A percentile compares a stretch with the other conserved stretches of the same genome.
Conservation (phyloP, 2,888 invertebrate genomes). For the Mesorhabditis belari region DNA sequence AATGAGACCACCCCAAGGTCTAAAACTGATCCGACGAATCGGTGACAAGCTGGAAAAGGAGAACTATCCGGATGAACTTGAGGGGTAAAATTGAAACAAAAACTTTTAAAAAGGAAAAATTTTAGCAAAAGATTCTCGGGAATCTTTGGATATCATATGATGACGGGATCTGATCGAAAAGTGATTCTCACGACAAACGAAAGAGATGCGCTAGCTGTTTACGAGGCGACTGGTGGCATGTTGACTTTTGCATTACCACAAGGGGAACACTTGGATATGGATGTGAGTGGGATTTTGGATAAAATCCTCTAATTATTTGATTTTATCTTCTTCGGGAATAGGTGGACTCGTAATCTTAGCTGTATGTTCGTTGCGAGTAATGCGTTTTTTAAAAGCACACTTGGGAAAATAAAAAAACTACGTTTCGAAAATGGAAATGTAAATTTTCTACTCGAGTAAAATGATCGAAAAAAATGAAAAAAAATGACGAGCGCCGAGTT, state of each 20-base stretch:
- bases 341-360: too few species aligned
- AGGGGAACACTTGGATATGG: slow-evolving; percentile 41
- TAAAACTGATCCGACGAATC: slow-evolving; percentile 46
- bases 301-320: too few species aligned
- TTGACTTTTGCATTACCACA: slow-evolving; percentile 43
- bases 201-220: slow-evolving; percentile 47
- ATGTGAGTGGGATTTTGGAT: too few species aligned
- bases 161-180: slow-evolving; percentile 38
- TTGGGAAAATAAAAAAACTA: too few species aligned
- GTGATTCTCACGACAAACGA: slow-evolving; percentile 50
- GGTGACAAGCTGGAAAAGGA: slow-evolving; percentile 49
- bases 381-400: too few species aligned
- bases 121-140: slow-evolving; percentile 35
- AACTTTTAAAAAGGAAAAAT: background rate
- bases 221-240: slow-evolving; percentile 44
- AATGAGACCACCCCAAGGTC: slow-evolving; percentile 38
- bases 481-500: too few species aligned
- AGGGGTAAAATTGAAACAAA: background rate
- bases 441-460: too few species aligned
- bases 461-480: too few species aligned
- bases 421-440: too few species aligned
- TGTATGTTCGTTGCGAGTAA: too few species aligned
- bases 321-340: too few species aligned
- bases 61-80: slow-evolving; percentile 33
- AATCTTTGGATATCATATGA: slow-evolving; percentile 51